Evolutionary conservation across 2,797 vertebrate genomes (phyloP).

Genomic region (Anguilla anguilla): DNA sequence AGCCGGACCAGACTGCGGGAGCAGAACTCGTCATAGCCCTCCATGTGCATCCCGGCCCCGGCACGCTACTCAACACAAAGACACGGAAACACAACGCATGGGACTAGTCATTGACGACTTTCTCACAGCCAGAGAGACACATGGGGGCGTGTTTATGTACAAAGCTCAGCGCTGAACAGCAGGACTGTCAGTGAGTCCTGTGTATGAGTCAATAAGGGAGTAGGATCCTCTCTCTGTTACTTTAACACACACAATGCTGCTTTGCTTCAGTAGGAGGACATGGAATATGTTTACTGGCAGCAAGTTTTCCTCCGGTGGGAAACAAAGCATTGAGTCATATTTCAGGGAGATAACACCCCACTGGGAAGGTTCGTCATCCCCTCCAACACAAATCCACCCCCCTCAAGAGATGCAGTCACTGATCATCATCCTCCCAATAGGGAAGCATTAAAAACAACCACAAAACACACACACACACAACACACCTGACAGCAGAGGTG

Average conservation of each 20-base stretch:
- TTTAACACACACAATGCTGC: background rate
- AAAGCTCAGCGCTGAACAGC: background rate
- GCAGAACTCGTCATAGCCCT: slow-evolving; percentile 88
- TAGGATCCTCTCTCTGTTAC: background rate
- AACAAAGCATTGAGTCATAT: background rate
- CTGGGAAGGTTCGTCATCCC: background rate
- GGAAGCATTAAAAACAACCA: background rate
- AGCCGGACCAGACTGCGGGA: slow-evolving; percentile 74
- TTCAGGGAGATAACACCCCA: background rate
- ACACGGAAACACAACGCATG: background rate
- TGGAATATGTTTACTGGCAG: background rate
- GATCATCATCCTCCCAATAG: background rate
- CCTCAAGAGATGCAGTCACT: background rate
- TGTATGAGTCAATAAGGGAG: too few relatives aligned
- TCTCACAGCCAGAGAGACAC: background rate
- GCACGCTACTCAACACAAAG: background rate
- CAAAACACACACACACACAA: background rate
- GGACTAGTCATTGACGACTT: background rate
- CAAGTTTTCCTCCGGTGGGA: background rate
- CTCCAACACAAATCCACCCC: background rate
- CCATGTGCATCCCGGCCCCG: slow-evolving; percentile 67
- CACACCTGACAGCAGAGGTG: too few relatives aligned
- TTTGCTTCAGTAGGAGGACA: background rate
- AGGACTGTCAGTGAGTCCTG: background rate
- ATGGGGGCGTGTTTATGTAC: background rate